Conservation (phyloP, 2,113 vertebrate genomes). For the Hemicordylus capensis region DNA sequence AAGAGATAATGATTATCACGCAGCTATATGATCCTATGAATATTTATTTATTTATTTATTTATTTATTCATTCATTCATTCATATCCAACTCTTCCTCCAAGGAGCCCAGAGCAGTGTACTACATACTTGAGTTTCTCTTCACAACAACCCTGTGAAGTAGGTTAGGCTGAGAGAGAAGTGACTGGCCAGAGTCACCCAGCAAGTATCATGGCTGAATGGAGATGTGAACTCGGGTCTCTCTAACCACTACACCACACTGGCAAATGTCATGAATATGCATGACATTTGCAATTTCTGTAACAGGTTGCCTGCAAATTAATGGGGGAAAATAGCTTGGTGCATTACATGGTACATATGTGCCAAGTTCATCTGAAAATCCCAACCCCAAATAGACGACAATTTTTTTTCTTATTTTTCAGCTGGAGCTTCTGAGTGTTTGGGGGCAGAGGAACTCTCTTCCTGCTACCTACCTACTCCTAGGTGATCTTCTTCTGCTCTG, state of each 20-base stretch:
- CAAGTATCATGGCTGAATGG: no score
- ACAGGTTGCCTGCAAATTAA: neutral
- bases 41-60: no score
- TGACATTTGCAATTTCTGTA: neutral
- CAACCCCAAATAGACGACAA: neutral
- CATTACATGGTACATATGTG: neutral
- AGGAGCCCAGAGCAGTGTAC: no score
- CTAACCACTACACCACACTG: neutral
- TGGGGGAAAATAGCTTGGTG: neutral
- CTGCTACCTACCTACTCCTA: neutral
- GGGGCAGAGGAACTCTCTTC: neutral
- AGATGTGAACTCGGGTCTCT: no score
- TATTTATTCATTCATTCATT: no score
- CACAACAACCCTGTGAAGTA: no score
- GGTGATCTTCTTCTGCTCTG: conserved; percentile 14
- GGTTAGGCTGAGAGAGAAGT: no score
- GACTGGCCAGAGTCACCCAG: no score
- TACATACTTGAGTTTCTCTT: no score
- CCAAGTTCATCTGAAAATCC: neutral
- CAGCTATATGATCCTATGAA: neutral
- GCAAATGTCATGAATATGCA: neutral
- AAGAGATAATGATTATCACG: neutral
- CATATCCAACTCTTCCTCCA: no score
- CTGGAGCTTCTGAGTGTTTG: neutral
- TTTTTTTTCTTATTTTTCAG: neutral